Conservation (phyloP, 2,888 invertebrate species). For the Odontothrips loti region DNA sequence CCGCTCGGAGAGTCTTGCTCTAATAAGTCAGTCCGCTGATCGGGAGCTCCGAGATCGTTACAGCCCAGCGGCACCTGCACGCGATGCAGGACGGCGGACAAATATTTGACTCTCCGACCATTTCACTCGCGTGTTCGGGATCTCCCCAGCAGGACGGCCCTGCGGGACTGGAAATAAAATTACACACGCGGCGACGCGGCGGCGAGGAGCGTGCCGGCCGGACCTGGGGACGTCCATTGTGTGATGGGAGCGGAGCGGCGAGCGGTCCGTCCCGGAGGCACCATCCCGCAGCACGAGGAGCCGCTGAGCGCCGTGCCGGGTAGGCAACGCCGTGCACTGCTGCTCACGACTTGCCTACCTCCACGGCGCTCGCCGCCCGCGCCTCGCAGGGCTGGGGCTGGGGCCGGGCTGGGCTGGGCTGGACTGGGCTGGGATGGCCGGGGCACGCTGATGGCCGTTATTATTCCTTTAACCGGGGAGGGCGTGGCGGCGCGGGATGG, state of each 20-base stretch:
- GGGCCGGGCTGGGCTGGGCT: background rate
- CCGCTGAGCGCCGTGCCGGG: background rate
- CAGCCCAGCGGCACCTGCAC: too few relatives aligned
- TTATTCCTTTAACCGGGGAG: background rate
- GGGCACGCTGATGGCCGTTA: background rate
- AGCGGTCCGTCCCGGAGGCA: background rate
- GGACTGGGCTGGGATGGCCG: background rate
- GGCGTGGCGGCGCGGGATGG: background rate
- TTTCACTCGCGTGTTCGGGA: too few relatives aligned
- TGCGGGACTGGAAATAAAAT: background rate
- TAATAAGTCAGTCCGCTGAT: background rate
- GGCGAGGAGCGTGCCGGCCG: background rate
- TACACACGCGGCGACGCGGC: background rate
- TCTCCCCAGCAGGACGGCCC: too few relatives aligned
- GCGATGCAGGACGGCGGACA: too few relatives aligned
- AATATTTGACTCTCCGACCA: too few relatives aligned
- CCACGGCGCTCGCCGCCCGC: background rate
- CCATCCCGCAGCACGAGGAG: background rate
- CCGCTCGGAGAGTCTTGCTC: background rate
- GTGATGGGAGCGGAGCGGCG: background rate
- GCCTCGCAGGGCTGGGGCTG: too few relatives aligned
- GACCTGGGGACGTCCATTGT: background rate
- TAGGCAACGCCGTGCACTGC: background rate
- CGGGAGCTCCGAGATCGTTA: background rate
- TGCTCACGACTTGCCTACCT: background rate